Evolutionary conservation across 2,888 invertebrate species (phyloP), one percentile per base, ranked within the genome.

Genomic region (Nomada hirtipes): DNA sequence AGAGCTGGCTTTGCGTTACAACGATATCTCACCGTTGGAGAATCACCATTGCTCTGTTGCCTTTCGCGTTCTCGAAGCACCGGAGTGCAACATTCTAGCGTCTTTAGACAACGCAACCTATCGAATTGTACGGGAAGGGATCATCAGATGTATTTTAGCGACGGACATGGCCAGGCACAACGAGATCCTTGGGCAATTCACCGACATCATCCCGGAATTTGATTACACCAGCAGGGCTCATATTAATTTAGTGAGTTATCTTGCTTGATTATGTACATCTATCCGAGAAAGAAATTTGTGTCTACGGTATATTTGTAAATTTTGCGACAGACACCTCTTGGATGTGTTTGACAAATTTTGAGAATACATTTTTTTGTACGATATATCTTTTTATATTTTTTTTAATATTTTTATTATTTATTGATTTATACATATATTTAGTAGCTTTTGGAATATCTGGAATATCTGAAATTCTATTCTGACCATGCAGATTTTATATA

Each of bases 31-130:
- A 71, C 97, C 97, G 3, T 94, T 97, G 92, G 97, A 97, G 94
- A 97, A 97, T 94, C 97, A 97, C 93, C 97, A 97, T 92, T 97
- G 97, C 94, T 97, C 97, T 83, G 97, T 97, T 88, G 97, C 97
- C 63, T 97, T 97, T 94, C 96, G 97, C 82, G 96, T 97, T 87
- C 95, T 97, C 88, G 97, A 97, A 91, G 96, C 97, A 91, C 96
- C 97, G 74, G 97, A 97, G 91, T 97, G 97, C 93, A 97, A 97
- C 94, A 97, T 97, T 88, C 96, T 97, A 92, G 95, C 96, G 87
- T 96, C 96, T 89, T 95, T 97, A 89, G 95, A 95, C 86, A 94
- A 95, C 88, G 94, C 95, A 84, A 95, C 95, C 86, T 96, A 95
- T 93, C 95, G 95, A 90, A 95, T 95, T 88, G 96, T 97, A 52